phyloP scores from a whole-genome alignment of 1,140 invertebrate genomes.

The Pollicipes pollicipes region DNA sequence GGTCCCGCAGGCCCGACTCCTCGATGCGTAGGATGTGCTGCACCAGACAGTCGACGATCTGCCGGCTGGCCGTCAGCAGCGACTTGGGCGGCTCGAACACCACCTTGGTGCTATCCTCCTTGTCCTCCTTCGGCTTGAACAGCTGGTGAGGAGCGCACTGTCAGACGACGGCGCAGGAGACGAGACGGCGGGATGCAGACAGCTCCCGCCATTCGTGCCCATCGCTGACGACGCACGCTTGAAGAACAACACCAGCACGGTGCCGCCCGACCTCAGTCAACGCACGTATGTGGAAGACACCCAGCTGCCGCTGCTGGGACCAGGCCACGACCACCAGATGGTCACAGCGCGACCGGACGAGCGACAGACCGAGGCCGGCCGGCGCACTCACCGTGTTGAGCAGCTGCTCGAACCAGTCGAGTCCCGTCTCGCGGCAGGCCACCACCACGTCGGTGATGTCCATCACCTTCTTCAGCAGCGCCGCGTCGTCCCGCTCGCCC shows the following conservation, averaged over 20 bases:
- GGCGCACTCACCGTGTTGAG: constrained; percentile 63
- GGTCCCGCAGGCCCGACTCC: constrained; percentile 32
- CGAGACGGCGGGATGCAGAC: too few relatives aligned
- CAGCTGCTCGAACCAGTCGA: constrained; percentile 92
- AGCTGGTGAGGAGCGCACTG: too few relatives aligned
- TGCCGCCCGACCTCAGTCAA: too few relatives aligned
- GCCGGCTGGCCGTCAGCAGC: constrained; percentile 67
- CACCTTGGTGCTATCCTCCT: constrained; percentile 51
- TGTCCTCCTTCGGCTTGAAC: constrained; percentile 89
- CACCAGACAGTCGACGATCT: constrained; percentile 94
- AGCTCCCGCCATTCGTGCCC: too few relatives aligned
- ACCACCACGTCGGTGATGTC: constrained; percentile 89
- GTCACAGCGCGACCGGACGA: too few relatives aligned
- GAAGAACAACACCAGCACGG: too few relatives aligned
- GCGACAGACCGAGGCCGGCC: too few relatives aligned
- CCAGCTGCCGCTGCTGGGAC: too few relatives aligned
- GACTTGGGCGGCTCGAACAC: constrained; percentile 56
- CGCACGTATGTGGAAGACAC: too few relatives aligned
- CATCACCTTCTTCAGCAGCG: constrained; percentile 49
- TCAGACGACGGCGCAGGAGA: too few relatives aligned
- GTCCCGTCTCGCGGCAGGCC: constrained; percentile 68
- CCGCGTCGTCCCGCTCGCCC: constrained; percentile 31
- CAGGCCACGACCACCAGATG: too few relatives aligned
- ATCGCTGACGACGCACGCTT: too few relatives aligned
- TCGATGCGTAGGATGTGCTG: constrained; percentile 83